A percentile compares a stretch with the other conserved stretches of the same genome.
Conservation (phyloP, 1,140 invertebrate genomes). For the Drosophila guanche region DNA sequence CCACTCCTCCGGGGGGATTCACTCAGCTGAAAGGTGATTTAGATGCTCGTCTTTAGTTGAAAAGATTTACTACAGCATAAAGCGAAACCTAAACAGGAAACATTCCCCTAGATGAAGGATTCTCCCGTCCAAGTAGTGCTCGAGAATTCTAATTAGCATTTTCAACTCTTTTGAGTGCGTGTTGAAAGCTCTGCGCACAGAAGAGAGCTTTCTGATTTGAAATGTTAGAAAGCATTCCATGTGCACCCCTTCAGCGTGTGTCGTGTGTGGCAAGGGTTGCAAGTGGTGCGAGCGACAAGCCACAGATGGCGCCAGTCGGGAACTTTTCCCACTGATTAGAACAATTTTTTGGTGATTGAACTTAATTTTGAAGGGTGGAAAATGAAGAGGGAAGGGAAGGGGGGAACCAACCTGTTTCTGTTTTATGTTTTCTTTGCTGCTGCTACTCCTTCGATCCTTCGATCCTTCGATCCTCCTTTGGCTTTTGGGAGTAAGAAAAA, state of each 20-base stretch:
- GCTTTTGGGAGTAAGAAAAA: constrained; percentile 17
- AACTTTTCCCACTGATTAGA: neutral
- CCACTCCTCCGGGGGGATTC: constrained; percentile 7
- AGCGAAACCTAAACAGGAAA: constrained; percentile 18
- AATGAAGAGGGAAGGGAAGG: no score
- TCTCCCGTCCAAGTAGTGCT: constrained; percentile 12
- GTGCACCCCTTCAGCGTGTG: constrained; percentile 6
- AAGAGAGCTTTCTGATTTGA: constrained; percentile 67
- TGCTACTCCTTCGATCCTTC: neutral
- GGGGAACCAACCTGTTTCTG: constrained; percentile 27
- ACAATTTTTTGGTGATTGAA: constrained; percentile 5
- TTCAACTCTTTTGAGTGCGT: constrained; percentile 15
- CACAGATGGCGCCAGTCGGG: constrained; percentile 50
- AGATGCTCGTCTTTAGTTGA: constrained; percentile 13
- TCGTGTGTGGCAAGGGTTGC: constrained; percentile 20
- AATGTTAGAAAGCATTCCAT: constrained; percentile 70
- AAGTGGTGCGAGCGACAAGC: constrained; percentile 26
- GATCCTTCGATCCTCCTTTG: no score
- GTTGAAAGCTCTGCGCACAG: constrained; percentile 44
- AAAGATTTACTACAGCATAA: neutral
- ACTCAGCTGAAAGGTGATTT: constrained; percentile 1
- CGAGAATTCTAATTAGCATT: constrained; percentile 29
- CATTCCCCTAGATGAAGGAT: neutral
- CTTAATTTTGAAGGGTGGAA: neutral
- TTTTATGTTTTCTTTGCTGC: neutral